Percentiles rank a stretch among this genome's conserved stretches.
These are phyloP conservation scores for Caenorhabditis afra DNA, from an alignment of 2,888 invertebrate genomes.

Conservation along the genomic window DNA sequence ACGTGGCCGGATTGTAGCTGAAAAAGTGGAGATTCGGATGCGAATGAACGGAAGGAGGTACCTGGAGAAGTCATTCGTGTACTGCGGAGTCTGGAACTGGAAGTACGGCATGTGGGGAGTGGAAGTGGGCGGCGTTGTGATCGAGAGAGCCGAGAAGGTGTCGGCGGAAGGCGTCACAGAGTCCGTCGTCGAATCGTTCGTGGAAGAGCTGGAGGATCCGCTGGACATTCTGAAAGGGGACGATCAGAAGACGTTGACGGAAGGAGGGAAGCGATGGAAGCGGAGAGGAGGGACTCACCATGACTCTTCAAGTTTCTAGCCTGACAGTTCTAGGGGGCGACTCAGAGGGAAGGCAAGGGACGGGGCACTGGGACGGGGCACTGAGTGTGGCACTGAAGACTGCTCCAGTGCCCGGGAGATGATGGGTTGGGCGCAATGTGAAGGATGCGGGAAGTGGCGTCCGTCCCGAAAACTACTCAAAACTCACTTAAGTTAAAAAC, in stretches of 20 bases:
- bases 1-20: conserved; percentile 41
- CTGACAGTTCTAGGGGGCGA: neutral
- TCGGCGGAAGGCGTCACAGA: conserved; percentile 26
- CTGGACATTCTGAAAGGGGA: conserved; percentile 52
- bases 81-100: conserved; percentile 30
- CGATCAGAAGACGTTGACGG: conserved; percentile 3
- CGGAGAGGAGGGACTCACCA: conserved; percentile 24
- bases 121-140: conserved; percentile 30
- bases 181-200: conserved; percentile 32
- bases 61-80: conserved; percentile 45
- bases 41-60: neutral
- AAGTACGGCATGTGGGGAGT: conserved; percentile 49
- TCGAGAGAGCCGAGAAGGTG: conserved; percentile 26
- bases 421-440: conserved; percentile 43
- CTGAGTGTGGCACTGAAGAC: conserved; percentile 15
- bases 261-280: neutral
- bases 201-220: conserved; percentile 48
- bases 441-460: conserved; percentile 51
- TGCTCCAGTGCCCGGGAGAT: conserved; percentile 44
- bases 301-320: conserved; percentile 43
- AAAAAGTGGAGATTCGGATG: neutral
- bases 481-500: conserved; percentile 60
- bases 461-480: conserved; percentile 58
- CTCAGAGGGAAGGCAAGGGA: neutral
- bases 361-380: conserved; percentile 13